Percentiles rank a stretch among this genome's conserved stretches.
Evolutionary conservation across 2,797 vertebrate species (phyloP).

Genomic region (Enteromius afrohamiltoni): DNA sequence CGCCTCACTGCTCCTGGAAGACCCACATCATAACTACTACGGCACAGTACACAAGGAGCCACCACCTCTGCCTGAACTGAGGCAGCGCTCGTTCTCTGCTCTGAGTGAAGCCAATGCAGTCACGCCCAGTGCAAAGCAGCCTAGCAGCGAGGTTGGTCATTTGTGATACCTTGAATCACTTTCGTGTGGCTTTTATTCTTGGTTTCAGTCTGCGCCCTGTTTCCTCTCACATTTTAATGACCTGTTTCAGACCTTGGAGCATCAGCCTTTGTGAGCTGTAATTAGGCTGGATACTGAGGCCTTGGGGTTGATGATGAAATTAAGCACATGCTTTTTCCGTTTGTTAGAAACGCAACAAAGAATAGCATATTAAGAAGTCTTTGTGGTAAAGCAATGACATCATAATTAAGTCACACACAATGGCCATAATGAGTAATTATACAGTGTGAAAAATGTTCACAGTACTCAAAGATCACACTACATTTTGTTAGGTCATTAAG

Average conservation of each 20-base stretch:
- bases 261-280: conserved; percentile 1
- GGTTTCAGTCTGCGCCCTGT: not conserved
- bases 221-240: conserved; percentile 4
- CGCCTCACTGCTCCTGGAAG: conserved; percentile 67
- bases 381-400: not conserved
- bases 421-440: conserved; percentile 6
- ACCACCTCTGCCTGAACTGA: conserved; percentile 63
- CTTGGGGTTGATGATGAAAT: not conserved
- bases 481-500: not conserved
- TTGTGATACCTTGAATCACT: not conserved
- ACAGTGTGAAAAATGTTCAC: not conserved
- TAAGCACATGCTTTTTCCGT: not conserved
- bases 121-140: conserved; percentile 73
- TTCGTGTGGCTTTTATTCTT: conserved; percentile 6
- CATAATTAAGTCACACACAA: not conserved
- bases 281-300: conserved; percentile 19
- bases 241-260: not conserved
- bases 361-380: not conserved
- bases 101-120: conserved; percentile 73
- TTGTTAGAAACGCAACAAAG: not conserved
- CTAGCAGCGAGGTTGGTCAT: conserved; percentile 75
- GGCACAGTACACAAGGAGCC: conserved; percentile 78
- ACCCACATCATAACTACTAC: conserved; percentile 70
- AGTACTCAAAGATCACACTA: not conserved
- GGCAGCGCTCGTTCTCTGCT: conserved; percentile 72